A percentile compares a stretch with the other conserved stretches of the same genome.
phyloP scores from a whole-genome alignment of 37 sponge, comb jelly and placozoan genomes.

The Hormiphora californensis region DNA sequence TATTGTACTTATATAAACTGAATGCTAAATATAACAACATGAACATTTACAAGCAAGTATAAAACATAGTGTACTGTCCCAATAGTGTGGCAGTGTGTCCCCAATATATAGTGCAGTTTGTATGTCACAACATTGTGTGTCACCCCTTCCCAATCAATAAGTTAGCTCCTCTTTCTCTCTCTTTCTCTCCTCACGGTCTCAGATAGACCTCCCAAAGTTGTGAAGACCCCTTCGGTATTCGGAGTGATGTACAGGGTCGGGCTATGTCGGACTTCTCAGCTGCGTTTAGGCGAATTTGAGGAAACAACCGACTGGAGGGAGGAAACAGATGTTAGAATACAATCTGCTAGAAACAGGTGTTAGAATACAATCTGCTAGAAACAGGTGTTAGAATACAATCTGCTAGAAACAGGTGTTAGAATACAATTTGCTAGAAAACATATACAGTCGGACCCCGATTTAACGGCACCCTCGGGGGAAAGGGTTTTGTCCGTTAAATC shows the following conservation, averaged over 20 bases:
- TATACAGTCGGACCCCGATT: too few relatives aligned
- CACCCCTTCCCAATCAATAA: too few relatives aligned
- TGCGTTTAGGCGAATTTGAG: neutral
- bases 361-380: neutral
- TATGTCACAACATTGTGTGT: too few relatives aligned
- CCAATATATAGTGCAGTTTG: too few relatives aligned
- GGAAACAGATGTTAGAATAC: neutral
- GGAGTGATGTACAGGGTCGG: neutral
- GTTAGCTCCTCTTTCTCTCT: too few relatives aligned
- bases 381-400: neutral
- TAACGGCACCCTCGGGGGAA: too few relatives aligned
- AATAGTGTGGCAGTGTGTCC: too few relatives aligned
- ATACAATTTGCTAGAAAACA: neutral
- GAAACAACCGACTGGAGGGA: neutral
- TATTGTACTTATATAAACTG: neutral
- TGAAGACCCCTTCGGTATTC: neutral
- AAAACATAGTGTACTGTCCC: too few relatives aligned
- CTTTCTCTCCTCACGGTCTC: too few relatives aligned
- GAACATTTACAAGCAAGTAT: neutral
- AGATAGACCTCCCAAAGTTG: slow-evolving; percentile 25
- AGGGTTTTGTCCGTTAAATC: too few relatives aligned
- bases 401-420: neutral
- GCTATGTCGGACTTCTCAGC: slow-evolving; percentile 35
- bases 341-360: neutral
- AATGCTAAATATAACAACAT: neutral